phyloP scores from a whole-genome alignment of 2,888 invertebrate species.

The Drosophila percnosoma region DNA sequence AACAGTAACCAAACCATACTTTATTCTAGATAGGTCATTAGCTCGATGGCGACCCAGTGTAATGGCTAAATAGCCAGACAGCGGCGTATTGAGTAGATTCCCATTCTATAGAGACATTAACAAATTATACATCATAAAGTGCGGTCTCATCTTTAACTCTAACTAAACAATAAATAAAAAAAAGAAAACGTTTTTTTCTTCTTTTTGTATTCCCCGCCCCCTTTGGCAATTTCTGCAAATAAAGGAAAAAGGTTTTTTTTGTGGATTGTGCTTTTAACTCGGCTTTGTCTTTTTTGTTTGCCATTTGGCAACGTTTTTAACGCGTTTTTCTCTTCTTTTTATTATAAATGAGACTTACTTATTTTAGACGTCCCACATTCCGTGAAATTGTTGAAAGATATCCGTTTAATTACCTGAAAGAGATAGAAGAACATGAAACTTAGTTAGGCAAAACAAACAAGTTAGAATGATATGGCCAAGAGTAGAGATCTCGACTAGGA shows the following conservation, averaged over 20 bases:
- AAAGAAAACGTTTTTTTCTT: neutral
- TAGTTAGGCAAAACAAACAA: conserved; percentile 30
- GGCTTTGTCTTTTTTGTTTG: conserved; percentile 29
- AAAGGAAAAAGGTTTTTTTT: conserved; percentile 42
- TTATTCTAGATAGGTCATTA: conserved; percentile 52
- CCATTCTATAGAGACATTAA: conserved; percentile 62
- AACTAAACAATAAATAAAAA: conserved; percentile 35
- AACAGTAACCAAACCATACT: conserved; percentile 15
- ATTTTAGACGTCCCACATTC: conserved; percentile 31
- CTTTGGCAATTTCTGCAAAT: conserved; percentile 59
- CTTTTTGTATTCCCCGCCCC: neutral
- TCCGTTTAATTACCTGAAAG: conserved; percentile 73
- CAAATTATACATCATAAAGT: conserved; percentile 60
- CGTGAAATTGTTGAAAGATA: conserved; percentile 49
- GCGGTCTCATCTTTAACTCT: conserved; percentile 65
- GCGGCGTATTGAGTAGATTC: conserved; percentile 28
- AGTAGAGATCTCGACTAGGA: neutral
- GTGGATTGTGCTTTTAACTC: conserved; percentile 22
- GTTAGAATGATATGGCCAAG: neutral
- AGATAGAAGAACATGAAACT: conserved; percentile 44
- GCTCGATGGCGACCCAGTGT: conserved; percentile 13
- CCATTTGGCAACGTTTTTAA: conserved; percentile 51
- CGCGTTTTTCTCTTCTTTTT: conserved; percentile 39
- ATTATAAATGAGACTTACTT: conserved; percentile 61
- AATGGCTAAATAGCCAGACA: conserved; percentile 29